Base-by-base conservation (phyloP, 1,140 invertebrate genomes). In the Drosophila malerkotliana region DNA sequence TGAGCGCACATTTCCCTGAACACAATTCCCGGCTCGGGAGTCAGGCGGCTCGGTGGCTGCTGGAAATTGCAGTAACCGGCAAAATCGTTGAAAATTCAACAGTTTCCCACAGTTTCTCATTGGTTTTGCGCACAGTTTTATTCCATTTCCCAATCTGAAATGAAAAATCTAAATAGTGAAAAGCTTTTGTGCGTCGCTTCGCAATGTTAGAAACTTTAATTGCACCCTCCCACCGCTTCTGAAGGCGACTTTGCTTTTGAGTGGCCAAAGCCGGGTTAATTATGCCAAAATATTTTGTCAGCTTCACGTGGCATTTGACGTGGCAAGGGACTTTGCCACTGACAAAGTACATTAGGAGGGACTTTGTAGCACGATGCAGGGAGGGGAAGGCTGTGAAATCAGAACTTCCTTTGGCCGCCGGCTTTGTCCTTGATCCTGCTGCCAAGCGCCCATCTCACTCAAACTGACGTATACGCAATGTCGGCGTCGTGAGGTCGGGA, bases 141-240 rank as follows among this genome's bases (percentile, higher is more conserved):
- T 71, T 69, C 67, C 14, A 41, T 57, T 57, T 69, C 1, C n/a
- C 44, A 69, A 83, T 84, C 81, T 77, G 41, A 39, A 77, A 73
- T 80, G 72, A 41, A 61, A 80, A 80, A 84, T 84, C 81, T 77
- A 66, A 84, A 80, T 85, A 77, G 32, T 62, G 63, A 54, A 77
- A 66, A 58, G 54, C 82, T 59, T 77, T 80, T 85, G 72, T 81
- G 49, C 34, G 39, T 18, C 18, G 30, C 34, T 37, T 69, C 45
- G 55, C 49, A 61, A 54, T 63, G 45, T 14, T 32, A 64, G 64
- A 64, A 85, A 87, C 74, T 85, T 87, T 87, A 85, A 85, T 82
- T 85, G 78, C 71, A 60, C 79, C 39, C 32, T 32, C 32, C 72
- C 48, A 53, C 72, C n/a, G 15, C 15, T 8, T 56, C 30, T 21